Conservation (phyloP, 2,797 vertebrate species). For the Menidia menidia region DNA sequence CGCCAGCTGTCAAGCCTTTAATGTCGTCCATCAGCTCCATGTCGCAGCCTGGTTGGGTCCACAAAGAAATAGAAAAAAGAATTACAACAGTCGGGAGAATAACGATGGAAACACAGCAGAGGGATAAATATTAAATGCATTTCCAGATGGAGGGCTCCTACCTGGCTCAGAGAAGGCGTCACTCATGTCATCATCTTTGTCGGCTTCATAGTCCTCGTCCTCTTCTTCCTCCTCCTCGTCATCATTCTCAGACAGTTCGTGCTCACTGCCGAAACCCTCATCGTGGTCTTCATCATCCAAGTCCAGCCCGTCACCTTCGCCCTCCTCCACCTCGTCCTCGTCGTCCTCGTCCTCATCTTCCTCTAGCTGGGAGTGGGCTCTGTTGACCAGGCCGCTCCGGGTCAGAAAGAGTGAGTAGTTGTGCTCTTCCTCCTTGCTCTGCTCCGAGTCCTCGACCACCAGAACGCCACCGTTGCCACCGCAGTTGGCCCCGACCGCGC, state of each 20-base stretch:
- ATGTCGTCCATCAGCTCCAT: conserved; percentile 93
- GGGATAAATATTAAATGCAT: background rate
- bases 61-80: background rate
- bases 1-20: conserved; percentile 92
- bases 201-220: conserved; percentile 85
- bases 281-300: conserved; percentile 92
- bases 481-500: conserved; percentile 69
- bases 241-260: conserved; percentile 95
- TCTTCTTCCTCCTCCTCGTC: conserved; percentile 91
- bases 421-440: conserved; percentile 98
- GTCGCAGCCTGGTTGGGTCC: conserved; percentile 88
- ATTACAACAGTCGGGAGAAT: background rate
- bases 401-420: conserved; percentile 98
- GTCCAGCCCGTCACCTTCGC: conserved; percentile 89
- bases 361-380: conserved; percentile 81
- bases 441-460: conserved; percentile 85
- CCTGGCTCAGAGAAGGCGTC: conserved; percentile 98
- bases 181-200: conserved; percentile 91
- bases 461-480: conserved; percentile 75
- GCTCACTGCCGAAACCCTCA: conserved; percentile 97
- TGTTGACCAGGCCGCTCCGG: conserved; percentile 85
- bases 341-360: conserved; percentile 88
- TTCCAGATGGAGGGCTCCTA: conserved; percentile 56
- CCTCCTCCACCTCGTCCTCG: conserved; percentile 79
- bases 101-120: background rate